A percentile compares a stretch with the other conserved stretches of the same genome.
Evolutionary conservation across 2,113 vertebrate species (phyloP).

Genomic region (Sorex fumeus): DNA sequence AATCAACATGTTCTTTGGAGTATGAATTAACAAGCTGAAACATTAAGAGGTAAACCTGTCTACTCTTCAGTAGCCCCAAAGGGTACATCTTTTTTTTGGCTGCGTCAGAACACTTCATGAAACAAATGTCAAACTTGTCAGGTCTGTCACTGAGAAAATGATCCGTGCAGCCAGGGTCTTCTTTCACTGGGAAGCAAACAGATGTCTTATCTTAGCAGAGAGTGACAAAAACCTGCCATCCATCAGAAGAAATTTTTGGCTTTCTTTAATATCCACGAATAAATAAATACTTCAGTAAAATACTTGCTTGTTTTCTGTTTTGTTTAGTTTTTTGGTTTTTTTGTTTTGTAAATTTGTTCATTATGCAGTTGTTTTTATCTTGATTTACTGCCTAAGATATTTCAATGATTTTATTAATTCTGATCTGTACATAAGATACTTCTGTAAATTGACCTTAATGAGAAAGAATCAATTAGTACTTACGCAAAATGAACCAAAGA

Average conservation of each 20-base stretch:
- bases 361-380: constrained; percentile 24
- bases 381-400: constrained; percentile 34
- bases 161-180: constrained; percentile 89
- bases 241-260: constrained; percentile 80
- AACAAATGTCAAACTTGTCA: constrained; percentile 93
- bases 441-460: constrained; percentile 27
- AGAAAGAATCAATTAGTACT: constrained; percentile 14
- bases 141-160: constrained; percentile 90
- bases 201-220: constrained; percentile 87
- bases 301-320: neutral
- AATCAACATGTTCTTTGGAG: constrained; percentile 75
- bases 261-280: constrained; percentile 77
- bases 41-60: constrained; percentile 89
- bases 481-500: neutral
- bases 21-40: constrained; percentile 87
- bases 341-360: neutral
- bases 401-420: constrained; percentile 55
- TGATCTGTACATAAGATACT: constrained; percentile 41
- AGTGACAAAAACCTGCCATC: constrained; percentile 85
- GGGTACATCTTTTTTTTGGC: constrained; percentile 88
- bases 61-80: constrained; percentile 86
- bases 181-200: constrained; percentile 90
- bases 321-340: neutral
- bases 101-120: constrained; percentile 87
- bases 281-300: constrained; percentile 67